Evolutionary conservation across 2,888 invertebrate genomes (phyloP), one percentile per base, ranked within the genome.

Genomic region (Linyphia triangularis): DNA sequence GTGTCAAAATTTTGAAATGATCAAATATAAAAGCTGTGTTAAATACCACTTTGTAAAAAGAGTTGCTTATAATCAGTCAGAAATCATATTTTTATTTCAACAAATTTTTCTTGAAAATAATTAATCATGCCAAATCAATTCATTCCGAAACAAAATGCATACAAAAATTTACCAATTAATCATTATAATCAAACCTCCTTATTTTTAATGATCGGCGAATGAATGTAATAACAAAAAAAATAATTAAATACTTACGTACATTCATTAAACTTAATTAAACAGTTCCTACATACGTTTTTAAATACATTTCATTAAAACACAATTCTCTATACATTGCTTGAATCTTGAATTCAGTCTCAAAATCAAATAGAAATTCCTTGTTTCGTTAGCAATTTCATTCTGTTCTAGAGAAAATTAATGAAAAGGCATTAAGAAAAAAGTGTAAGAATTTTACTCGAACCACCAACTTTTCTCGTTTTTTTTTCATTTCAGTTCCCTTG

Each of bases 341-440:
- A 43, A 43, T 13, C 43, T 10, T n/a, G n/a, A n/a, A n/a, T n/a
- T n/a, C n/a, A n/a, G 16, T 43, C 16, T 16, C 6, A 43, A 43
- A 43, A 43, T 43, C 43, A 43, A 43, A 43, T 43, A 43, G 13
- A 9, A 43, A 7, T 43, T 10, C 9, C 33, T 43, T 16, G 16
- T 43, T 43, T 43, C 43, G 3, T 43, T 43, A 3, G 3, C 43
- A 43, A 43, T 43, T 10, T 16, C 16, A 43, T 16, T 43, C 43
- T 43, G 43, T 33, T 33, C 33, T 6, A 4, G 43, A 70, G 70
- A 70, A 40, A 40, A 70, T 24, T 70, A 70, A 70, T 70, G 70
- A 70, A 70, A 43, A 26, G 40, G 24, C 40, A 70, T 70, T 70
- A 43, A 70, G 43, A 70, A 26, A 16, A 70, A 43, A 70, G 9